Conservation (phyloP, 2,797 vertebrate species). For the Pangasius larnaudii region DNA sequence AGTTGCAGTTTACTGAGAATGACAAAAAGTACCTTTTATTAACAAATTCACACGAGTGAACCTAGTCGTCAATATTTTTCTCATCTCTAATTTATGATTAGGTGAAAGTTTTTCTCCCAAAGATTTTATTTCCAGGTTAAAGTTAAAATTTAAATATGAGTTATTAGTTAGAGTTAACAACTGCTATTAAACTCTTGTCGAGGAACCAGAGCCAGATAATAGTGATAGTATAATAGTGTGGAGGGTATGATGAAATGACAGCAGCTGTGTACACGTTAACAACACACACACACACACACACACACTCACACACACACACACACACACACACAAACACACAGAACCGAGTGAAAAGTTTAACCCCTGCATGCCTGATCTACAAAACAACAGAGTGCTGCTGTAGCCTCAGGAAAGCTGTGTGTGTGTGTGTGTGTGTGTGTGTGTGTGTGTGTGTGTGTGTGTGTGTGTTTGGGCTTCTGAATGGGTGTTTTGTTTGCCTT, state of each 20-base stretch:
- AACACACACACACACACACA: slow-evolving; percentile 64
- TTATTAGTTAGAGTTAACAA: neutral
- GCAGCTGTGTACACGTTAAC: slow-evolving; percentile 81
- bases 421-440: slow-evolving; percentile 43
- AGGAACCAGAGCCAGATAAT: neutral
- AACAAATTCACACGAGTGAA: neutral
- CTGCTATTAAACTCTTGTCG: neutral
- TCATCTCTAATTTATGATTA: neutral
- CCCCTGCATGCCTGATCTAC: slow-evolving; percentile 66
- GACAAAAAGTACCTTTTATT: neutral
- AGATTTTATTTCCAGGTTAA: neutral
- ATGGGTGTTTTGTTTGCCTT: slow-evolving; percentile 53
- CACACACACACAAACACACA: slow-evolving; percentile 65
- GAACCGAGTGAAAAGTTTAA: slow-evolving; percentile 69
- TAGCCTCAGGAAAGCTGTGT: slow-evolving; percentile 46
- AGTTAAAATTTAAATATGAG: neutral
- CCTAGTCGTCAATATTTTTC: neutral
- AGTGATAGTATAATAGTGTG: slow-evolving; percentile 19
- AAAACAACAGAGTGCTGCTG: slow-evolving; percentile 53
- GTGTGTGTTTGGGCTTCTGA: slow-evolving; percentile 40
- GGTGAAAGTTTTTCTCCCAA: neutral
- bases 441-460: slow-evolving; percentile 41
- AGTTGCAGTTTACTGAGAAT: neutral
- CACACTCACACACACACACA: slow-evolving; percentile 64
- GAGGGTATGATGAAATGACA: slow-evolving; percentile 78